These are phyloP conservation scores for Manis javanica DNA, from an alignment of 2,797 vertebrate species.

Conservation along the genomic window DNA sequence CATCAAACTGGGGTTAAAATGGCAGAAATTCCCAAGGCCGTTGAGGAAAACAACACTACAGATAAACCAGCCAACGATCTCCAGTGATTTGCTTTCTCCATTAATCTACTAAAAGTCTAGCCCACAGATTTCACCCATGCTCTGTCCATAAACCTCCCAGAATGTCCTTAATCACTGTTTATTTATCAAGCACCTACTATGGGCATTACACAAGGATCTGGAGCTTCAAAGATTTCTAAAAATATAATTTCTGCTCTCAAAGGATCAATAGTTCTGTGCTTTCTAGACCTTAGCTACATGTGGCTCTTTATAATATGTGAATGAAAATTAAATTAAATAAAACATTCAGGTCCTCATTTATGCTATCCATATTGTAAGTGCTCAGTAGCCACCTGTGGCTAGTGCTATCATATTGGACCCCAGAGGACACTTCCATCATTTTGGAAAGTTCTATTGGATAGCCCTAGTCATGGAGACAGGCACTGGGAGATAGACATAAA, in stretches of 20 bases:
- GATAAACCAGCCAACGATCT: background rate
- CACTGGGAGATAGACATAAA: background rate
- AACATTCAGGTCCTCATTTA: background rate
- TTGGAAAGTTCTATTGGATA: background rate
- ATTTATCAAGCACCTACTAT: background rate
- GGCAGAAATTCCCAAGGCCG: background rate
- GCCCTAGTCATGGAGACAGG: background rate
- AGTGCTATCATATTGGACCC: accelerated
- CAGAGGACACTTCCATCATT: background rate
- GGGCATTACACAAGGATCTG: background rate
- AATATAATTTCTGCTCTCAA: background rate
- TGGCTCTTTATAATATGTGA: background rate
- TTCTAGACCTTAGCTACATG: background rate
- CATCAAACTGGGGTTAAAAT: background rate
- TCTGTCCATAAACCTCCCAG: background rate
- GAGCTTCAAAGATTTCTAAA: background rate
- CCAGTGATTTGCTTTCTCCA: background rate
- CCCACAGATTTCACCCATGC: background rate
- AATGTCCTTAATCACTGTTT: background rate
- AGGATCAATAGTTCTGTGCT: background rate
- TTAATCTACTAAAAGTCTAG: background rate
- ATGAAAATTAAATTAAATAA: background rate
- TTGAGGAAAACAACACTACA: background rate
- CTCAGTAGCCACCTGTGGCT: background rate
- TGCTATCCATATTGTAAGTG: background rate